These are phyloP conservation scores for Leptopilina boulardi DNA, from an alignment of 1,140 invertebrate genomes.

Conservation along the genomic window DNA sequence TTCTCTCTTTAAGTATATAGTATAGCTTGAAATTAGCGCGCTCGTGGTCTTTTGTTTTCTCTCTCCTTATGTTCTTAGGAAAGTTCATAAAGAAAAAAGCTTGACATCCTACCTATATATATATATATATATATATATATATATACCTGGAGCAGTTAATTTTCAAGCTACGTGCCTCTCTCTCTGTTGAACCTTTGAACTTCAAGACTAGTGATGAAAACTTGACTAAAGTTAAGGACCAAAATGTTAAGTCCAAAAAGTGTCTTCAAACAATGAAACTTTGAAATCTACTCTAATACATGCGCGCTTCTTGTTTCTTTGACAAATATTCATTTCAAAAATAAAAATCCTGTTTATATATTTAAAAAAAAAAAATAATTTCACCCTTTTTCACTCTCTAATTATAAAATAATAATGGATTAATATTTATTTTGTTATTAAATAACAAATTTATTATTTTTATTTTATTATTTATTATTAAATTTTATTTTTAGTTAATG, in stretches of 20 bases:
- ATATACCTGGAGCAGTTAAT: not conserved
- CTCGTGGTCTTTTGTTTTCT: not conserved
- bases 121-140: no score
- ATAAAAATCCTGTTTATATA: no score
- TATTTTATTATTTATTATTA: no score
- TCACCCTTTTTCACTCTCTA: no score
- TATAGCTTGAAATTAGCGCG: constrained; percentile 23
- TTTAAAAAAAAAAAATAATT: no score
- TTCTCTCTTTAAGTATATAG: not conserved
- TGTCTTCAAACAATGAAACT: constrained; percentile 14
- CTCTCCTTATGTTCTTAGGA: constrained; percentile 21
- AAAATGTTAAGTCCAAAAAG: not conserved
- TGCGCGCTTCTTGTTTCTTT: not conserved
- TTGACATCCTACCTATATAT: not conserved
- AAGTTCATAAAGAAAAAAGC: constrained; percentile 23
- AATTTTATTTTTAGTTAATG: no score
- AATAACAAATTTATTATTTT: no score
- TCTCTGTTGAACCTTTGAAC: constrained; percentile 9
- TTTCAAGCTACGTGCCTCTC: not conserved
- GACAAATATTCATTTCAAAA: not conserved
- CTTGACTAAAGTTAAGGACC: not conserved
- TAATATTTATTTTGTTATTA: no score
- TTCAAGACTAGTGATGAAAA: constrained; percentile 7
- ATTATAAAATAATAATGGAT: no score
- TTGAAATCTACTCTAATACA: not conserved